Evolutionary conservation across 1,140 invertebrate genomes (phyloP), one percentile per base, ranked within the genome.

Genomic region (Musca domestica): DNA sequence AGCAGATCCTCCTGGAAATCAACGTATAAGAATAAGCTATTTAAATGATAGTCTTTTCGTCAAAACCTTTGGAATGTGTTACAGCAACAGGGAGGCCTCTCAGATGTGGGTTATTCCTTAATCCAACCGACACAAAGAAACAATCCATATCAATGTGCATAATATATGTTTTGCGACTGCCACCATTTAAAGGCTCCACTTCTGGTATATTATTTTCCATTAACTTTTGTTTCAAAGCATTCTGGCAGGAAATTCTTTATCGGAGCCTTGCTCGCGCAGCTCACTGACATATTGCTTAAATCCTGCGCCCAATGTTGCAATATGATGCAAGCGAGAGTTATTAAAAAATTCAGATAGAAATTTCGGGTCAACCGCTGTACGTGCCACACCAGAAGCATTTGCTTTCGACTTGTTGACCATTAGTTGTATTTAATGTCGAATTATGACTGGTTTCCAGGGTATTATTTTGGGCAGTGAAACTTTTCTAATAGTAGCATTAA

Each of bases 61-160:
- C 22, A 19, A n/a, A 14, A 22, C 88, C 91, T 82, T 89, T 93
- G 0, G 94, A 92, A 84, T 98, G 96, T 47, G 96, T 96, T 3
- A 98, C 95, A 49, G 93, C 96, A n/a, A 98, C 88, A 7, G 96
- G 95, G 73, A 89, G 84, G 2, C 93, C 93, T 80, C 77, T 86
- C 20, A 98, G 82, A 64, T 98, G 90, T 17, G 96, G 95, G 72
- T 88, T 86, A 47, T 90, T 90, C 48, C 91, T 83, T 17, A 98
- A 81, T 4, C 94, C 95, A 51, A 98, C 97, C 15, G 96, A 98
- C 1, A 98, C 97, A 86, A 99, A 99, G 76, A 99, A 99, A 74
- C 96, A 98, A 82, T 99, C 97, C 95, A 99, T 97, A 77, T 99
- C 97, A 71, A 99, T 93, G 76, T 98, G 96, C 93, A 98, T 97